These are phyloP conservation scores for Otus sunia DNA, from an alignment of 2,113 vertebrate species.

Conservation along the genomic window DNA sequence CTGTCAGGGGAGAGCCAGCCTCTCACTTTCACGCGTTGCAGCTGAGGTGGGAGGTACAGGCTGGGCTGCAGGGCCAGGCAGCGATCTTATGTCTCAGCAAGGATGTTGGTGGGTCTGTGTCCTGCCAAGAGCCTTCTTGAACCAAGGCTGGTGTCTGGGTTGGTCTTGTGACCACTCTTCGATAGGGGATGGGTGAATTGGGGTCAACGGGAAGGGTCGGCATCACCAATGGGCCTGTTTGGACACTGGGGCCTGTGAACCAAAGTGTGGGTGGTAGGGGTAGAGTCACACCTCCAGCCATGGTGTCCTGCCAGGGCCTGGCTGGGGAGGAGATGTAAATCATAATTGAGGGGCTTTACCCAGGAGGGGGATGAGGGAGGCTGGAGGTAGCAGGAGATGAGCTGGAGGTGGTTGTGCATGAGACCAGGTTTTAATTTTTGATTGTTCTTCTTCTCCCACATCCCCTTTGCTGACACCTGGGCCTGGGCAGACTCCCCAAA, in stretches of 20 bases:
- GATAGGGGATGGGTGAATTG: fast-evolving
- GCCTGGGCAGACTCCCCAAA: constrained; percentile 76
- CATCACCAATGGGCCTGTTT: not conserved
- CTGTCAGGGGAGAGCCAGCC: not conserved
- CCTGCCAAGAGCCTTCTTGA: not conserved
- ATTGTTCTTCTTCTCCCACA: not conserved
- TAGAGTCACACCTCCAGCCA: not conserved
- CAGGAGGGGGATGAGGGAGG: not conserved
- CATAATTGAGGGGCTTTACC: not conserved
- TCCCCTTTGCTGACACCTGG: not conserved
- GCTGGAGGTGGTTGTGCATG: fast-evolving
- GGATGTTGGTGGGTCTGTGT: not conserved
- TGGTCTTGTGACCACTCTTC: fast-evolving
- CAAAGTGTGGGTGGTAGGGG: fast-evolving
- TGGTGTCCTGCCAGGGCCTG: not conserved
- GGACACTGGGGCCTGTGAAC: not conserved
- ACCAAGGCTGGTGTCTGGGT: not conserved
- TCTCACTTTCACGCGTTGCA: fast-evolving
- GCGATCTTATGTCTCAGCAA: fast-evolving
- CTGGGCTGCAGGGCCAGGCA: not conserved
- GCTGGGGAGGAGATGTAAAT: not conserved
- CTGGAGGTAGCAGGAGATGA: not conserved
- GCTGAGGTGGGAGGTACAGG: fast-evolving
- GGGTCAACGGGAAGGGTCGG: not conserved
- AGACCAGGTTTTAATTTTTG: not conserved